Percentiles rank a stretch among this genome's conserved stretches.
Conservation (phyloP, 2,888 invertebrate species). For the Phlogophora meticulosa region DNA sequence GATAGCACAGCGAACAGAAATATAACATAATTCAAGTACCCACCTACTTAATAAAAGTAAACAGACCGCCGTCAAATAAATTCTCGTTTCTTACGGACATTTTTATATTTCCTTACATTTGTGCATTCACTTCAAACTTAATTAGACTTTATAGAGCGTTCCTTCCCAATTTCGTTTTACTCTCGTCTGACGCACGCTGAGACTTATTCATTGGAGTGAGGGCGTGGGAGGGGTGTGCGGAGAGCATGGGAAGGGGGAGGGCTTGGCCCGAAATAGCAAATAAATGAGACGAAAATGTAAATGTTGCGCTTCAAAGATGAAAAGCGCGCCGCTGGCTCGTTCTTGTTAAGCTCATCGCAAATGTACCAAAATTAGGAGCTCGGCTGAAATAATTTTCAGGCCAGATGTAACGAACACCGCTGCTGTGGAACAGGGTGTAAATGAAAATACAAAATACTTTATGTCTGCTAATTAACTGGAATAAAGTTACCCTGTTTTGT, state of each 20-base stretch:
- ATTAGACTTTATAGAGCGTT: constrained; percentile 91
- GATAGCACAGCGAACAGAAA: constrained; percentile 50
- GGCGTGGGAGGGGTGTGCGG: constrained; percentile 74
- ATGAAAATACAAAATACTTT: constrained; percentile 72
- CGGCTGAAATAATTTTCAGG: constrained; percentile 88
- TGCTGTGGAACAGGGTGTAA: constrained; percentile 68
- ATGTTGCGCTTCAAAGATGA: constrained; percentile 91
- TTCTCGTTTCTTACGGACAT: constrained; percentile 79
- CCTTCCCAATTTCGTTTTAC: constrained; percentile 90
- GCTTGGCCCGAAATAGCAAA: constrained; percentile 90
- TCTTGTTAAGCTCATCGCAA: constrained; percentile 90
- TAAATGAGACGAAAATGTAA: constrained; percentile 92
- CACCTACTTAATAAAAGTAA: constrained; percentile 52
- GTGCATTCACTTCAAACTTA: constrained; percentile 90
- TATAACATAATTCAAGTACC: constrained; percentile 46
- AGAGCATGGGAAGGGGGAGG: constrained; percentile 72
- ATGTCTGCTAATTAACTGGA: constrained; percentile 70
- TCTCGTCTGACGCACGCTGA: constrained; percentile 87
- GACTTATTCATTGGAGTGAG: constrained; percentile 89
- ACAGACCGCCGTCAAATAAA: constrained; percentile 74
- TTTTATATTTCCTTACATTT: constrained; percentile 89
- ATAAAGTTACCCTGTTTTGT: constrained; percentile 53
- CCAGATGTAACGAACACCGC: constrained; percentile 84
- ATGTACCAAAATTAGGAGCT: constrained; percentile 90
- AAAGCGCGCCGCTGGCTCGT: constrained; percentile 88